These are phyloP conservation scores for Phrynocephalus guinanensis DNA, from an alignment of 2,797 vertebrate species.

Conservation along the genomic window DNA sequence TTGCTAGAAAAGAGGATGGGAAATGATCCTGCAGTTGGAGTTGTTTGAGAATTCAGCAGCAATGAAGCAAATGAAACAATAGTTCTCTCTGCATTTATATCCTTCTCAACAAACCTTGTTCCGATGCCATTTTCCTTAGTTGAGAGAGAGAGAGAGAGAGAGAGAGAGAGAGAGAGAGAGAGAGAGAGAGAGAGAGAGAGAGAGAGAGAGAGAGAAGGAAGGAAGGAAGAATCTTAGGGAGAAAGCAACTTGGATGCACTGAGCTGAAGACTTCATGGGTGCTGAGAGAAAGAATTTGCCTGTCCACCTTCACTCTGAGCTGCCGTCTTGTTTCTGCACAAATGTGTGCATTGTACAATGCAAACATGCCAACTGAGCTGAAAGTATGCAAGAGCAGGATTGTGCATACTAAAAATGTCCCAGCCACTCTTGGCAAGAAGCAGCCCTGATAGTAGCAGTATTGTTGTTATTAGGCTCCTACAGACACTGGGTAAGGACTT, in stretches of 20 bases:
- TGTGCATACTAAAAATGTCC: slow-evolving; percentile 20
- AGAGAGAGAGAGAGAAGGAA: no score
- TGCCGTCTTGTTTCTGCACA: slow-evolving; percentile 6
- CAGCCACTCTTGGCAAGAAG: slow-evolving; percentile 3
- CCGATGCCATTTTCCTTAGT: not conserved
- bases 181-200: no score
- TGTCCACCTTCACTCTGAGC: not conserved
- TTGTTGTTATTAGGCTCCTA: slow-evolving; percentile 39
- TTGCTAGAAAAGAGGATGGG: not conserved
- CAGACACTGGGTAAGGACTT: slow-evolving; percentile 30
- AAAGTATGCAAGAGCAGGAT: slow-evolving; percentile 23
- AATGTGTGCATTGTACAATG: slow-evolving; percentile 18
- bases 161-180: no score
- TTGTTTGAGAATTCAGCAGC: not conserved
- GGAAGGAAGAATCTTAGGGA: not conserved
- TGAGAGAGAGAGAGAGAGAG: no score
- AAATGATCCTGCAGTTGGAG: not conserved
- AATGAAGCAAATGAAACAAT: not conserved
- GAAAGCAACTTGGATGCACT: not conserved
- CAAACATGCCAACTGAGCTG: slow-evolving; percentile 21
- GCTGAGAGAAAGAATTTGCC: not conserved
- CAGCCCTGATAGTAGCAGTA: slow-evolving; percentile 26
- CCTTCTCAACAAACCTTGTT: not conserved
- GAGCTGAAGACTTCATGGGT: not conserved
- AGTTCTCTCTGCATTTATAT: not conserved